Conservation (phyloP, 2,888 invertebrate genomes). For the Oscheius sp. region DNA sequence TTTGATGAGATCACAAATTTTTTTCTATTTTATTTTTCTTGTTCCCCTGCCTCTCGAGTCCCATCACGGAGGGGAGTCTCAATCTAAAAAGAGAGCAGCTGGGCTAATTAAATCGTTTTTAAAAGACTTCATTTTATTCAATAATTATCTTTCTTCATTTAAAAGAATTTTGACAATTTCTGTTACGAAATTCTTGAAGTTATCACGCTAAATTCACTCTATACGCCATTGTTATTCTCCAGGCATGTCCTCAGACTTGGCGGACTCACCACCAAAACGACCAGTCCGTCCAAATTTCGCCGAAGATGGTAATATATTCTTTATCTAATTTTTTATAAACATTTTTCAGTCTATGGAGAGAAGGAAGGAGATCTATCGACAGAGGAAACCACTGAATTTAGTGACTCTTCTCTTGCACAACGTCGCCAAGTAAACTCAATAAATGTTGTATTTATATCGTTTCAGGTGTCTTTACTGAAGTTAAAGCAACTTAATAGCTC, state of each 20-base stretch:
- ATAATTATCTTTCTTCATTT: neutral
- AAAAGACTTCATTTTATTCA: too few relatives aligned
- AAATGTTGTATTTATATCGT: neutral
- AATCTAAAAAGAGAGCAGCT: too few relatives aligned
- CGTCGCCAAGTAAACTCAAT: slow-evolving; percentile 48
- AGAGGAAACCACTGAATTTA: slow-evolving; percentile 49
- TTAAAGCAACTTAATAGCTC: slow-evolving; percentile 52
- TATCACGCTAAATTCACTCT: too few relatives aligned
- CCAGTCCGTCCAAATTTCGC: slow-evolving; percentile 64
- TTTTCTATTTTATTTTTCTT: too few relatives aligned
- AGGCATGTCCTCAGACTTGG: neutral
- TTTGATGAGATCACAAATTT: neutral
- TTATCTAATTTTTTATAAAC: neutral
- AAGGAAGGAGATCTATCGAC: slow-evolving; percentile 35
- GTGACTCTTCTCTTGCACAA: slow-evolving; percentile 65
- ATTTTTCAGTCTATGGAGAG: slow-evolving; percentile 59
- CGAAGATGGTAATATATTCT: slow-evolving; percentile 66
- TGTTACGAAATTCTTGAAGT: too few relatives aligned
- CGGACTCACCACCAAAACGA: slow-evolving; percentile 3
- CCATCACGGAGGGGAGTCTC: too few relatives aligned
- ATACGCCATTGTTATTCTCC: too few relatives aligned
- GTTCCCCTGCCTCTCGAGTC: too few relatives aligned
- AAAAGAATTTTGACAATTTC: neutral
- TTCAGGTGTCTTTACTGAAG: slow-evolving; percentile 55
- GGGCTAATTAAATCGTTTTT: too few relatives aligned